These are phyloP conservation scores for Chloroceryle aenea DNA, from an alignment of 2,113 vertebrate genomes.

Conservation along the genomic window DNA sequence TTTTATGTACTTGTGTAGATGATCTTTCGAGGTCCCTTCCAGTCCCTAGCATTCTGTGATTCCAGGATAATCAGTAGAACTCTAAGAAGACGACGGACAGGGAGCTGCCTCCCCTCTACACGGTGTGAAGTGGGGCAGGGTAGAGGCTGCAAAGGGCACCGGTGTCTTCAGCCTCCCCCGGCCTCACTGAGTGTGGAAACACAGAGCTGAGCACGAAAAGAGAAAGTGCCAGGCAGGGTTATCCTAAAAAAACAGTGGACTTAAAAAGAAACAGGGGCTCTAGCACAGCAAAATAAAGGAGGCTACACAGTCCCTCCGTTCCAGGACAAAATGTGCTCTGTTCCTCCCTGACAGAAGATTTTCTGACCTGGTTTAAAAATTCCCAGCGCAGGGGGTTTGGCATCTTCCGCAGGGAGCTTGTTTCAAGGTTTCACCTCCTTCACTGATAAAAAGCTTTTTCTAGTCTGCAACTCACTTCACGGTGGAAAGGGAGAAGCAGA, in stretches of 20 bases:
- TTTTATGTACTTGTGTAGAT: background rate
- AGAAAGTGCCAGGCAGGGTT: background rate
- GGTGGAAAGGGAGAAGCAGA: background rate
- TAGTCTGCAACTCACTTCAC: background rate
- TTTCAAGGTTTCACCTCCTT: slow-evolving; percentile 30
- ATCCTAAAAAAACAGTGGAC: background rate
- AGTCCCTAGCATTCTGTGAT: too few species aligned
- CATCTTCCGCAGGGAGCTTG: background rate
- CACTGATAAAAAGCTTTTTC: background rate
- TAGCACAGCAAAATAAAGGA: background rate
- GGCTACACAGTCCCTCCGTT: background rate
- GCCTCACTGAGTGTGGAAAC: background rate
- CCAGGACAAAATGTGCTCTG: slow-evolving; percentile 30
- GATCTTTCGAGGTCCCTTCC: too few species aligned
- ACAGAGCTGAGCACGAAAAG: background rate
- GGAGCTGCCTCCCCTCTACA: background rate
- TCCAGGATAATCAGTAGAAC: background rate
- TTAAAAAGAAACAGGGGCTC: background rate
- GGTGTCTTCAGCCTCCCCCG: background rate
- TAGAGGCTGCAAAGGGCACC: background rate
- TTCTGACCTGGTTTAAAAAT: slow-evolving; percentile 35
- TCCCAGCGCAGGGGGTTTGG: background rate
- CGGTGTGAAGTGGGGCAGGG: background rate
- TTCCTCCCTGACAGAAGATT: background rate
- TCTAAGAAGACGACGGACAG: background rate